phyloP scores from a whole-genome alignment of 2,797 vertebrate species.

The Melanotaenia parkinsoni region DNA sequence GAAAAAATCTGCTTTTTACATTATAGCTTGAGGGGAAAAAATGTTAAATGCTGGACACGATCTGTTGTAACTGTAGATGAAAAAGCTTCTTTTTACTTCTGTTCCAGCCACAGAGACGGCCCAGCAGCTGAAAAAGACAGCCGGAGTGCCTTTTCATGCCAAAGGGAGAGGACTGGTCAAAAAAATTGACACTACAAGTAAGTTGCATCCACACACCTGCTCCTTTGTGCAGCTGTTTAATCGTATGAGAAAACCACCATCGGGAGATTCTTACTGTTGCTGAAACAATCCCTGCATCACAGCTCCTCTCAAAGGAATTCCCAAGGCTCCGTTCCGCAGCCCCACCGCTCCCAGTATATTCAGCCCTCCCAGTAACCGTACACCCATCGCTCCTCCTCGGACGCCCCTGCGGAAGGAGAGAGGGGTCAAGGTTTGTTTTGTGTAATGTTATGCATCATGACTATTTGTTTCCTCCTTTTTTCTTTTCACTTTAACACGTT shows the following conservation, averaged over 20 bases:
- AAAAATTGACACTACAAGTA: conserved; percentile 98
- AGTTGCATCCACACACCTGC: conserved; percentile 51
- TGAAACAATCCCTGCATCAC: conserved; percentile 20
- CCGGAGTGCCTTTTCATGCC: conserved; percentile 96
- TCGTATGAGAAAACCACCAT: neutral
- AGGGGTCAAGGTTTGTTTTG: conserved; percentile 90
- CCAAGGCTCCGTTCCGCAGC: conserved; percentile 95
- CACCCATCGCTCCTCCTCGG: conserved; percentile 91
- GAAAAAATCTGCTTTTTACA: too few relatives aligned
- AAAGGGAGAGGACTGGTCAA: conserved; percentile 97
- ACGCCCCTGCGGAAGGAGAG: conserved; percentile 94
- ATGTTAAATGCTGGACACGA: neutral
- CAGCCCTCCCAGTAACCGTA: conserved; percentile 93
- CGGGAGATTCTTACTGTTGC: neutral
- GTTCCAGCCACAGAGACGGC: conserved; percentile 93
- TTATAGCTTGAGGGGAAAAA: neutral
- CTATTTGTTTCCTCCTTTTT: neutral
- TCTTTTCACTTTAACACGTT: neutral
- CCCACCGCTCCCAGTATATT: conserved; percentile 95
- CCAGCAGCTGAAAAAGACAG: conserved; percentile 96
- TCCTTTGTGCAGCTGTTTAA: neutral
- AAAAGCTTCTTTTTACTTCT: conserved; percentile 1
- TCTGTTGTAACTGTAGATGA: neutral
- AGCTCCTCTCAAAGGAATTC: conserved; percentile 98
- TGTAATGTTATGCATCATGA: neutral